Base-by-base conservation (phyloP, 35 echinoderm and acorn worm genomes). In the Anneissia japonica region DNA sequence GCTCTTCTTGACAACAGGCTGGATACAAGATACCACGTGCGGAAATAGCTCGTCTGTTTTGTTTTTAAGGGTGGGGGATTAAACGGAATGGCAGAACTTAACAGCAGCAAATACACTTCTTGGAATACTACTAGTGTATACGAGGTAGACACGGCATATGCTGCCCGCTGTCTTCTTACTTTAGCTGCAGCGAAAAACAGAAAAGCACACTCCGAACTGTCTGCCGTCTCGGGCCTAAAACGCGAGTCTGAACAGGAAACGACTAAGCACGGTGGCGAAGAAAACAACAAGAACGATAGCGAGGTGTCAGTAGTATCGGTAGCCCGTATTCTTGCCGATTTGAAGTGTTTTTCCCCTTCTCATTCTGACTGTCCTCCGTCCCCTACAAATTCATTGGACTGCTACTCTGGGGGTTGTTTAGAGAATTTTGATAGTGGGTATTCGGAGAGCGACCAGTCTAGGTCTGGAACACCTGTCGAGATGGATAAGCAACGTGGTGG, bases 291-390 rank as follows among this genome's bases (percentile, higher is more conserved):
- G 40, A 23, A 64, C 5, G 51, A 64, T 2, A 64, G 1, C 19
- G 51, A 64, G 6, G 5, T 64, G 51, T 64, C 51, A 64, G 51
- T 64, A 2, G 51, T 64, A 23, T 64, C 51, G 11, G 95, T 97
- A 72, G 95, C 95, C 0, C 74, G 95, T 64, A 97, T 97, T 46
- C 83, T 97, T 40, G 89, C 95, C 31, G 91, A 97, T 91, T 93
- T 97, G 35, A 91, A 97, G 74, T 87, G 88, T 37, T 90, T 88
- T 82, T 85, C 91, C 75, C 93, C 95, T 80, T 88, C 95, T 21
- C 85, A 46, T 17, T 88, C 85, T 89, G 85, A 93, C 75, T 97
- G 85, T 81, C 85, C 83, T 21, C 86, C 84, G 32, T 74, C 88
- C 13, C 34, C 72, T 37, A 75, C 79, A 43, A 46, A 75, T 72